Base-by-base conservation (phyloP, 2,888 invertebrate genomes). In the Lepetodrilus schrolli region DNA sequence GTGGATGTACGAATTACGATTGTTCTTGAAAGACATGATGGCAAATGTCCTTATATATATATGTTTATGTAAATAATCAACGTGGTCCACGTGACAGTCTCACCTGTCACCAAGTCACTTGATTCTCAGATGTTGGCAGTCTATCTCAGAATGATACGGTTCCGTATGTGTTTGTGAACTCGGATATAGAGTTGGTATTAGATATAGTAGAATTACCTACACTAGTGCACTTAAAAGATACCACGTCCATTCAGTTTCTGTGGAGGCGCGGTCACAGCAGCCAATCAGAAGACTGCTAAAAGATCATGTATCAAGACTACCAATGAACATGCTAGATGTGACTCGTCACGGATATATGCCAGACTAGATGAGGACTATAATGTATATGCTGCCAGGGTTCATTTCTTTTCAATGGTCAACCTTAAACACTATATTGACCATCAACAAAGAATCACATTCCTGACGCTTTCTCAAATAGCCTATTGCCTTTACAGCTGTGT, bases 201-300 rank as follows among this genome's bases (percentile, higher is more conserved):
- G 58, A 30, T 58, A 34, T 58, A 26, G 34, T 58, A 58, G 58
- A 17, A 58, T 30, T 58, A 26, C 26, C 58, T 58, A 34, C 58
- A 26, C 58, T 58, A 58, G 58, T 58, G 58, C 21, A 58, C 58
- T 58, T 10, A 17, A n/a, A 58, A 58, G 10, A 30, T 26, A 58
- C 13, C 30, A n/a, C 26, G 30, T 58, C 58, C 58, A 58, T 58
- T 58, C 58, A 58, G 58, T 30, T 30, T 58, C 58, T 58, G 30
- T 30, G 58, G 58, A 30, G 58, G 58, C 30, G 26, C 30, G 58
- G 58, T 30, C 30, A 26, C 34, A 26, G 26, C 58, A 10, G 30
- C 58, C 58, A 58, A 58, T 58, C 58, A 58, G 58, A 58, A 13
- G 1, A n/a, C n/a, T n/a, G n/a, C n/a, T n/a, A n/a, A 20, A 2